phyloP scores from a whole-genome alignment of 2,888 invertebrate species.

The Polietes domitor region DNA sequence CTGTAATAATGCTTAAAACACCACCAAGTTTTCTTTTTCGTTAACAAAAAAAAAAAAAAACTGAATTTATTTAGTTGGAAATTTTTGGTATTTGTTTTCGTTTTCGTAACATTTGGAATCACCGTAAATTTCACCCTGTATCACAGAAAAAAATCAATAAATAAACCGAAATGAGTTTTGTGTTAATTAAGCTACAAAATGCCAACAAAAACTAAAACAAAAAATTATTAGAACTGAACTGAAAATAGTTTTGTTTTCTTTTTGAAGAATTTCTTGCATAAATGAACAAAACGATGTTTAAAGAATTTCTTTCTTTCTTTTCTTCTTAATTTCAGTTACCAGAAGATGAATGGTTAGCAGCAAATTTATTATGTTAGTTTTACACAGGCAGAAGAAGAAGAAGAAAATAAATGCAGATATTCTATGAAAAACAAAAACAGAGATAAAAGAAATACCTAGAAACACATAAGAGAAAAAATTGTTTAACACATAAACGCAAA shows the following conservation, averaged over 20 bases:
- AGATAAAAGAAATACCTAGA: constrained; percentile 57
- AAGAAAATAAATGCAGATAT: constrained; percentile 47
- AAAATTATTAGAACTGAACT: constrained; percentile 26
- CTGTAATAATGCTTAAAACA: constrained; percentile 28
- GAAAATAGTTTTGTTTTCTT: constrained; percentile 26
- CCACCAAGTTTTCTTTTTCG: constrained; percentile 21
- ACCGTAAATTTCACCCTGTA: constrained; percentile 13
- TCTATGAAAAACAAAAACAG: constrained; percentile 55
- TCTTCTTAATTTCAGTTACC: constrained; percentile 85
- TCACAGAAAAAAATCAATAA: no score
- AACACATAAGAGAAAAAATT: constrained; percentile 55
- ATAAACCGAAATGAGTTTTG: background rate
- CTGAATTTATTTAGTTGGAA: background rate
- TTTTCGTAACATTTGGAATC: constrained; percentile 2
- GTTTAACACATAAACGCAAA: constrained; percentile 46
- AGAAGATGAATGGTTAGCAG: constrained; percentile 94
- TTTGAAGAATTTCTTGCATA: constrained; percentile 38
- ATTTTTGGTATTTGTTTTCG: background rate
- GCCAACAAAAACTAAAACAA: constrained; percentile 23
- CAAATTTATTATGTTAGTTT: constrained; percentile 90
- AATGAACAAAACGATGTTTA: constrained; percentile 58
- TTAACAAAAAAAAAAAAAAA: background rate
- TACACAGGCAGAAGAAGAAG: constrained; percentile 56
- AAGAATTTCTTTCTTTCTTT: constrained; percentile 69
- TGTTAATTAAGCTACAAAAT: constrained; percentile 9